Conservation (phyloP, 2,888 invertebrate species). For the Chironomus riparius region DNA sequence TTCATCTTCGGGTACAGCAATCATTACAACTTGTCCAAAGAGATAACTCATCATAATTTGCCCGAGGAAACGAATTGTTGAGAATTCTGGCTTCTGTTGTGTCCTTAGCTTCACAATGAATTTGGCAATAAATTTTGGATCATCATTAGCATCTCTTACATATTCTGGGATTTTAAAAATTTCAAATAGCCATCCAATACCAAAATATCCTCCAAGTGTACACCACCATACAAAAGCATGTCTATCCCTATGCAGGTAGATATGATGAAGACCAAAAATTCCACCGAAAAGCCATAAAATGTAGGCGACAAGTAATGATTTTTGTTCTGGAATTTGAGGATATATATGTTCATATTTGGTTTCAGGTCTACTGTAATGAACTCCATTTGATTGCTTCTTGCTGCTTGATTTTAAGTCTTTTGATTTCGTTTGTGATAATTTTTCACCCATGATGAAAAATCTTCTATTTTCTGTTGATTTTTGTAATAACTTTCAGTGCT, state of each 20-base stretch:
- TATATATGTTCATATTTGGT: constrained; percentile 24
- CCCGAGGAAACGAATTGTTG: constrained; percentile 65
- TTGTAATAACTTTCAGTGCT: background rate
- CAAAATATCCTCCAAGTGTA: constrained; percentile 72
- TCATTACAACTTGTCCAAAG: constrained; percentile 65
- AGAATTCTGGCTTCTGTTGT: constrained; percentile 72
- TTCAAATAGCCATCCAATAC: constrained; percentile 81
- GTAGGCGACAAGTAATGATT: constrained; percentile 63
- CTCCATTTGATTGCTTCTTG: background rate
- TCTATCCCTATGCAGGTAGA: constrained; percentile 78
- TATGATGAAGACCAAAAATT: constrained; percentile 78
- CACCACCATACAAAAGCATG: constrained; percentile 89
- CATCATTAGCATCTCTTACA: constrained; percentile 71
- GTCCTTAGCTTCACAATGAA: constrained; percentile 53
- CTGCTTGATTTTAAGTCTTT: background rate
- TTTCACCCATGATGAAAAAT: constrained; percentile 3
- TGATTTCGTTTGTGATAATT: constrained; percentile 13
- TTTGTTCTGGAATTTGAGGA: constrained; percentile 35
- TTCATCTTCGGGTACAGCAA: constrained; percentile 69
- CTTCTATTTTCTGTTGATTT: background rate
- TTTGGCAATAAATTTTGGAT: constrained; percentile 55
- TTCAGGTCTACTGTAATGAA: constrained; percentile 3
- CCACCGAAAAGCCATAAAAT: constrained; percentile 83
- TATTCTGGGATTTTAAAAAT: constrained; percentile 75
- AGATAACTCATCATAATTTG: constrained; percentile 69